Percentiles rank a stretch among this genome's conserved stretches.
These are phyloP conservation scores for Acestrorhynchus altus DNA, from an alignment of 2,797 vertebrate genomes.

Conservation along the genomic window DNA sequence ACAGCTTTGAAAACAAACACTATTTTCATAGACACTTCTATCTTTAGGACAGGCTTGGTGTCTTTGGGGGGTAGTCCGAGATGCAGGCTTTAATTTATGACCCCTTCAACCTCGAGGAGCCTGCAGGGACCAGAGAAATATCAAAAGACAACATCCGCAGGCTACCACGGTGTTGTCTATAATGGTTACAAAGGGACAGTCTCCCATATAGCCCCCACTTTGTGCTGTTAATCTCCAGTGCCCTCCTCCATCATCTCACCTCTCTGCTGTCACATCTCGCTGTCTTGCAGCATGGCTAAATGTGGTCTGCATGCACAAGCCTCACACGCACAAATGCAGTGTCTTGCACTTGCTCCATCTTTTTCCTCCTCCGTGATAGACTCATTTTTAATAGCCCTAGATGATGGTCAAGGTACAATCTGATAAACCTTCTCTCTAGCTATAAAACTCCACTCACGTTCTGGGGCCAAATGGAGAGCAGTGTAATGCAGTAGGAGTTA, in stretches of 20 bases:
- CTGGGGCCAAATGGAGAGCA: slow-evolving; percentile 42
- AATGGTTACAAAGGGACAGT: slow-evolving; percentile 49
- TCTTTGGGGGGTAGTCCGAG: slow-evolving; percentile 48
- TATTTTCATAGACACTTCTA: slow-evolving; percentile 51
- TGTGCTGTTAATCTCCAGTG: slow-evolving; percentile 49
- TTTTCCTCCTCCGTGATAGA: slow-evolving; percentile 39
- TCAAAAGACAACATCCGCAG: slow-evolving; percentile 59
- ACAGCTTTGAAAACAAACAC: slow-evolving; percentile 54
- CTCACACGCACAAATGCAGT: slow-evolving; percentile 9
- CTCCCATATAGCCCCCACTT: slow-evolving; percentile 41
- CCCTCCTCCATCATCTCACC: slow-evolving; percentile 51
- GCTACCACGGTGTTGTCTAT: slow-evolving; percentile 38
- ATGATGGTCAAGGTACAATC: slow-evolving; percentile 43
- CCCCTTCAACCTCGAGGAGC: slow-evolving; percentile 47
- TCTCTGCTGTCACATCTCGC: slow-evolving; percentile 33
- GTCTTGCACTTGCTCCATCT: slow-evolving; percentile 10
- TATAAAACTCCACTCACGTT: slow-evolving; percentile 55
- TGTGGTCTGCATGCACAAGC: slow-evolving; percentile 41
- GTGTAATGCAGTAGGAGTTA: slow-evolving; percentile 55
- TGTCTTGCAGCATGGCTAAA: slow-evolving; percentile 40
- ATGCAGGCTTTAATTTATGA: slow-evolving; percentile 57
- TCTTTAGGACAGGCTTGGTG: slow-evolving; percentile 53
- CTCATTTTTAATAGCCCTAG: slow-evolving; percentile 51
- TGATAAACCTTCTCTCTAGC: slow-evolving; percentile 40
- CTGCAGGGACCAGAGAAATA: slow-evolving; percentile 38